Percentiles rank a stretch among this genome's conserved stretches.
Conservation (phyloP, 2,888 invertebrate genomes). For the Heteromurus nitidus region DNA sequence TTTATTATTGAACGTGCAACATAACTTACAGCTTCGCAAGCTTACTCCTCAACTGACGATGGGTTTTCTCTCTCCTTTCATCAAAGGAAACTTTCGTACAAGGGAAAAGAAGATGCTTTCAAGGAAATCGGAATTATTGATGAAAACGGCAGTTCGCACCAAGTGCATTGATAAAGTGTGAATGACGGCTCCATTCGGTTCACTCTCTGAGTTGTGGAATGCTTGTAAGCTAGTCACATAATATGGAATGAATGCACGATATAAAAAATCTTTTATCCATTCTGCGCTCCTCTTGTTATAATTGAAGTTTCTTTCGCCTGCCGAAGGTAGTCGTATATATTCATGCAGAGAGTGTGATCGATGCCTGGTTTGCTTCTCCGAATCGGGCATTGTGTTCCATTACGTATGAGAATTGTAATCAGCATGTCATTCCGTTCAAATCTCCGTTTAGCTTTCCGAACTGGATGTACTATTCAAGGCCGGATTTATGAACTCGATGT, state of each 20-base stretch:
- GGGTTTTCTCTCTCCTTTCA: constrained; percentile 46
- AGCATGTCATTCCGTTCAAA: constrained; percentile 22
- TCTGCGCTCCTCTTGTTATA: constrained; percentile 34
- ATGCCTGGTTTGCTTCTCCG: constrained; percentile 58
- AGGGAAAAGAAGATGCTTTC: constrained; percentile 28
- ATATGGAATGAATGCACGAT: constrained; percentile 17
- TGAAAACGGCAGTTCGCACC: constrained; percentile 59
- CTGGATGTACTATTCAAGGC: no score
- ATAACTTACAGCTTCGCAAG: no score
- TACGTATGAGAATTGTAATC: constrained; percentile 18
- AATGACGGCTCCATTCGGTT: constrained; percentile 65
- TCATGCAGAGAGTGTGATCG: constrained; percentile 44
- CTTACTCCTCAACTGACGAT: no score
- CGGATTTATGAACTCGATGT: no score
- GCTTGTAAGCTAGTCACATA: constrained; percentile 16
- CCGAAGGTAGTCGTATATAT: no score
- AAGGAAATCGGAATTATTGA: constrained; percentile 63
- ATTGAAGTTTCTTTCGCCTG: constrained; percentile 54
- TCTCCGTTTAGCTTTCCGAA: background rate
- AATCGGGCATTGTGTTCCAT: constrained; percentile 20
- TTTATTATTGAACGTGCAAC: constrained; percentile 50
- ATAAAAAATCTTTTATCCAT: constrained; percentile 26
- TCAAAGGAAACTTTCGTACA: background rate
- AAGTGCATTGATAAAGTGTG: constrained; percentile 62
- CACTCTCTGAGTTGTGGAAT: constrained; percentile 28